These are phyloP conservation scores for Charina bottae DNA, from an alignment of 2,113 vertebrate species.

Conservation along the genomic window DNA sequence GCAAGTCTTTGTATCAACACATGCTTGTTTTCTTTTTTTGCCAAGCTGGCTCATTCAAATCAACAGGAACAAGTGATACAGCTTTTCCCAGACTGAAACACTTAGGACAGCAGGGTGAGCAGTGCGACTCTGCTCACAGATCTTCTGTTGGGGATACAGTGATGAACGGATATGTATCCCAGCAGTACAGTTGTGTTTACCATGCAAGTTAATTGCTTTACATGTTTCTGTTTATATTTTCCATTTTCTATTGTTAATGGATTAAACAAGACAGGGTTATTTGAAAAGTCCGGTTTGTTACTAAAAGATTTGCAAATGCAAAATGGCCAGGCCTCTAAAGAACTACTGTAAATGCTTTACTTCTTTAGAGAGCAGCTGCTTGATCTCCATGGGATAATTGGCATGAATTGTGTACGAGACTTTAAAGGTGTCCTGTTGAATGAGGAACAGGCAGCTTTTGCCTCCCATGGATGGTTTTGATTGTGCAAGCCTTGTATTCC, in stretches of 20 bases:
- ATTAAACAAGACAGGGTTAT: neutral
- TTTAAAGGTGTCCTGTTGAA: constrained; percentile 51
- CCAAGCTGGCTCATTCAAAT: neutral
- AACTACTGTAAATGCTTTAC: neutral
- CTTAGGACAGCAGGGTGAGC: neutral
- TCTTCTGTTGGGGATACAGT: neutral
- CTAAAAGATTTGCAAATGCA: constrained; percentile 7
- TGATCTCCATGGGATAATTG: neutral
- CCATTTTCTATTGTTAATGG: neutral
- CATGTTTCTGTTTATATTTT: neutral
- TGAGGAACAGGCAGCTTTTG: constrained; percentile 26
- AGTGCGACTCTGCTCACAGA: neutral
- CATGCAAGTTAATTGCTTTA: neutral
- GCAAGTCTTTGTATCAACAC: neutral
- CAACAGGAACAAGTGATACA: too few relatives aligned
- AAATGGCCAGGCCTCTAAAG: neutral
- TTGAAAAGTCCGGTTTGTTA: neutral
- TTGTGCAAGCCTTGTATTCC: constrained; percentile 41
- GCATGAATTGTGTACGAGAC: neutral
- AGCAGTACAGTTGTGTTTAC: neutral
- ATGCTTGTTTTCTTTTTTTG: neutral
- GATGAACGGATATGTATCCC: neutral
- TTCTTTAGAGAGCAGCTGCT: neutral
- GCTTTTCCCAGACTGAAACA: neutral
- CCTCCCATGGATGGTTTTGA: constrained; percentile 48